Conservation (phyloP, 2,888 invertebrate species). For the Polia nebulosa region DNA sequence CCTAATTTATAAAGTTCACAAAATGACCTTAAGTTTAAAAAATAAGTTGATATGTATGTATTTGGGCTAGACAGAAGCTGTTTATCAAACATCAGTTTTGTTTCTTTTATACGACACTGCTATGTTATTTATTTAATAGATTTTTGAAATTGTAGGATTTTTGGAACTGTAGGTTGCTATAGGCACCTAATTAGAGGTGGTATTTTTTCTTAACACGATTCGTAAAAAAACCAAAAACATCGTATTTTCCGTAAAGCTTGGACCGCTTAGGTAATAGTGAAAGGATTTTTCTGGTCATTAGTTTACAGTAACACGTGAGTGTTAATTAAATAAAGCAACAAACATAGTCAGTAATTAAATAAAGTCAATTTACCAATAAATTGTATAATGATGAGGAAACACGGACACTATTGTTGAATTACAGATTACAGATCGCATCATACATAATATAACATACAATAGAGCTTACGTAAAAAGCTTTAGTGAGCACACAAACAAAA, state of each 20-base stretch:
- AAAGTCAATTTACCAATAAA: constrained; percentile 5
- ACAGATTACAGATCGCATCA: constrained; percentile 17
- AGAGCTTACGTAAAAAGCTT: constrained; percentile 27
- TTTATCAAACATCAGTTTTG: not conserved
- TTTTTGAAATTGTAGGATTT: not conserved
- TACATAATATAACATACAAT: constrained; percentile 4
- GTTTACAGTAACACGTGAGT: no score
- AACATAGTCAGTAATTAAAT: not conserved
- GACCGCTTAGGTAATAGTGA: no score
- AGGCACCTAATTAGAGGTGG: not conserved
- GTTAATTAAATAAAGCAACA: constrained; percentile 15
- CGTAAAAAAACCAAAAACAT: constrained; percentile 13
- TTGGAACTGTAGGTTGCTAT: not conserved
- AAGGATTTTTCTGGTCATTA: no score
- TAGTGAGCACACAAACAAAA: constrained; percentile 8
- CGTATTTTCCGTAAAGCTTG: not conserved
- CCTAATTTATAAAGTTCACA: constrained; percentile 35
- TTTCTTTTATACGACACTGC: not conserved
- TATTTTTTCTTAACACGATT: not conserved
- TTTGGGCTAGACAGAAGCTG: not conserved
- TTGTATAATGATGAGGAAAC: constrained; percentile 12
- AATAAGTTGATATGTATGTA: constrained; percentile 13
- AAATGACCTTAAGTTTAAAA: constrained; percentile 28
- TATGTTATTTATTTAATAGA: not conserved
- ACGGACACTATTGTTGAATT: constrained; percentile 17